phyloP scores from a whole-genome alignment of 2,888 invertebrate genomes.

The Spilarctia lutea region DNA sequence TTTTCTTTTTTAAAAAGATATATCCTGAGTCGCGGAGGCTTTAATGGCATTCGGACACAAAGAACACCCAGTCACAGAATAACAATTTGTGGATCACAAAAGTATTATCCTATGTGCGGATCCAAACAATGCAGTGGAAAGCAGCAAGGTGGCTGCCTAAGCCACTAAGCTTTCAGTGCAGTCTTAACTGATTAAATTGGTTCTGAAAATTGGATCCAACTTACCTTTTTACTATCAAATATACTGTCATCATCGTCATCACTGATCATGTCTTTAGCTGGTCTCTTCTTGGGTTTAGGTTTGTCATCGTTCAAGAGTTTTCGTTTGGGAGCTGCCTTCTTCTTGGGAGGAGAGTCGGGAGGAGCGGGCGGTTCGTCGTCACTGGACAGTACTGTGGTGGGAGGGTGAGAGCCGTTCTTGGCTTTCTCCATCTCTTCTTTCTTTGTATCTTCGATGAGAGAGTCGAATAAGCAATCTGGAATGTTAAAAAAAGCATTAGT shows the following conservation, averaged over 20 bases:
- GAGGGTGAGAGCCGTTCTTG: constrained; percentile 43
- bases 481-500: constrained; percentile 15
- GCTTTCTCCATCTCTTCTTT: constrained; percentile 64
- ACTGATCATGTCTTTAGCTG: constrained; percentile 68
- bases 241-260: constrained; percentile 81
- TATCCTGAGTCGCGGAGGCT: no score
- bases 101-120: no score
- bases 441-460: constrained; percentile 81
- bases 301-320: constrained; percentile 69
- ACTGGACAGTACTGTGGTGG: constrained; percentile 61
- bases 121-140: no score
- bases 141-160: no score
- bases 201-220: neutral
- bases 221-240: constrained; percentile 82
- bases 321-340: constrained; percentile 70
- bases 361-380: constrained; percentile 61
- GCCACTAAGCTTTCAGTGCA: no score
- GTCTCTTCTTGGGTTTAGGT: constrained; percentile 78
- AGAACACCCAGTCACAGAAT: no score
- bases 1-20: no score
- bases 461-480: constrained; percentile 83
- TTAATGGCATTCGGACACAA: no score
- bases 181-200: no score
- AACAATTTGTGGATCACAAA: no score
- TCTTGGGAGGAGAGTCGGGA: constrained; percentile 65